These are phyloP conservation scores for Rhabdomys dilectus DNA, from an alignment of 2,113 vertebrate species.

Conservation along the genomic window DNA sequence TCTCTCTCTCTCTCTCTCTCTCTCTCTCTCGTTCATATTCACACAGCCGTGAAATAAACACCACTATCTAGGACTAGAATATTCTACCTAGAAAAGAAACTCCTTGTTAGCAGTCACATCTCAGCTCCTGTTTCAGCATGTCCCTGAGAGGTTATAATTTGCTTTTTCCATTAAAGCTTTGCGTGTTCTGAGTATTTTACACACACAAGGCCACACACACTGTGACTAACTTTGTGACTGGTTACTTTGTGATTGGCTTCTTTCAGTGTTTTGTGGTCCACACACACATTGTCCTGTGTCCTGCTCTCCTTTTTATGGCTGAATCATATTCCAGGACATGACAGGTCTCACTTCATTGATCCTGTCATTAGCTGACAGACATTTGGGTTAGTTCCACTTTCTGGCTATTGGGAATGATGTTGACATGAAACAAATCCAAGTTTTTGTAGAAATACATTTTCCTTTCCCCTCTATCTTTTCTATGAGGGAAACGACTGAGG, in stretches of 20 bases:
- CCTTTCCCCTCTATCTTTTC: background rate
- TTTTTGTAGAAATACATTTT: background rate
- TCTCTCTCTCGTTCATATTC: background rate
- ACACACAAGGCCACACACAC: background rate
- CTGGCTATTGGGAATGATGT: background rate
- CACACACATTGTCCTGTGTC: background rate
- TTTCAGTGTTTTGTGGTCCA: background rate
- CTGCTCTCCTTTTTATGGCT: background rate
- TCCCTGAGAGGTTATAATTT: background rate
- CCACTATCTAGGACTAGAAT: background rate
- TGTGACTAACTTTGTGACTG: background rate
- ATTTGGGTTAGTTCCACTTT: background rate
- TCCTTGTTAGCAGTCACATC: background rate
- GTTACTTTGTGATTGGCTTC: background rate
- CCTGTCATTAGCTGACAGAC: background rate
- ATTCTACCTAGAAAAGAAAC: background rate
- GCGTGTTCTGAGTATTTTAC: background rate
- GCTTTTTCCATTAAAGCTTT: background rate
- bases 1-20: background rate
- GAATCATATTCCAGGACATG: background rate
- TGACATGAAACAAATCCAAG: background rate
- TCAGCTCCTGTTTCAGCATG: background rate
- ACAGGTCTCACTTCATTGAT: background rate
- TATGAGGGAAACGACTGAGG: background rate
- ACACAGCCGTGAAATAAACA: background rate